A percentile compares a stretch with the other conserved stretches of the same genome.
Evolutionary conservation across 2,888 invertebrate genomes (phyloP).

Genomic region (Tolmerus cingulatus): DNA sequence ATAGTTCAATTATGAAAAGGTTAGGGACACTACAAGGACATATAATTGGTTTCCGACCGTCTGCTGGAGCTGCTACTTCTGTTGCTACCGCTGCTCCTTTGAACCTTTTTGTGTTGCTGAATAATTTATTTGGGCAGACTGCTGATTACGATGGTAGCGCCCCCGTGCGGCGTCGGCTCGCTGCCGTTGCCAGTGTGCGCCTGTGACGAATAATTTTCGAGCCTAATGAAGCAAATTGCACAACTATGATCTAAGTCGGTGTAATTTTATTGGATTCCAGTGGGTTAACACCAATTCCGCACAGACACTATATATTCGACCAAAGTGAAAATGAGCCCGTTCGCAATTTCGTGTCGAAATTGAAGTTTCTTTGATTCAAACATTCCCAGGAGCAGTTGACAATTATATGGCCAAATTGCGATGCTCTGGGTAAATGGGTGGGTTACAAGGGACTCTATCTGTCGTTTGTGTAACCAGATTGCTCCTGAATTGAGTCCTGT

Average conservation of each 20-base stretch:
- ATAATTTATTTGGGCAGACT: constrained; percentile 26
- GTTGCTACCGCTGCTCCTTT: constrained; percentile 1
- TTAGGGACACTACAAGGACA: not conserved
- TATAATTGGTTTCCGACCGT: constrained; percentile 38
- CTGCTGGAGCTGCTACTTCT: not conserved
- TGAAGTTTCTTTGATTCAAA: constrained; percentile 7
- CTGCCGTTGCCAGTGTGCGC: not conserved
- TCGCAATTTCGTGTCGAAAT: constrained; percentile 11
- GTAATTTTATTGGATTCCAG: not conserved
- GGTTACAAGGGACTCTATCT: not conserved
- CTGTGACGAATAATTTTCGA: constrained; percentile 32
- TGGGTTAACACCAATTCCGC: not conserved
- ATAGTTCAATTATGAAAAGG: constrained; percentile 29
- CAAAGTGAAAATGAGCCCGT: not conserved
- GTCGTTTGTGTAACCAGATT: not conserved
- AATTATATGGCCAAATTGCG: not conserved
- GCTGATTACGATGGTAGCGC: constrained; percentile 1
- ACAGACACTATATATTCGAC: not conserved
- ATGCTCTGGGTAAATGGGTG: not conserved
- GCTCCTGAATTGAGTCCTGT: not conserved
- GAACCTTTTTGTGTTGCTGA: constrained; percentile 31
- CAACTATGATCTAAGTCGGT: constrained; percentile 24
- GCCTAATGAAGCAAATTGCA: constrained; percentile 28
- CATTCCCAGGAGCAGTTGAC: constrained; percentile 3
- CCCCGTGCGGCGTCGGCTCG: not conserved